A percentile compares a stretch with the other conserved stretches of the same genome.
These are phyloP conservation scores for Caenorhabditis briggsae DNA, from an alignment of 1,140 invertebrate genomes.

Conservation along the genomic window DNA sequence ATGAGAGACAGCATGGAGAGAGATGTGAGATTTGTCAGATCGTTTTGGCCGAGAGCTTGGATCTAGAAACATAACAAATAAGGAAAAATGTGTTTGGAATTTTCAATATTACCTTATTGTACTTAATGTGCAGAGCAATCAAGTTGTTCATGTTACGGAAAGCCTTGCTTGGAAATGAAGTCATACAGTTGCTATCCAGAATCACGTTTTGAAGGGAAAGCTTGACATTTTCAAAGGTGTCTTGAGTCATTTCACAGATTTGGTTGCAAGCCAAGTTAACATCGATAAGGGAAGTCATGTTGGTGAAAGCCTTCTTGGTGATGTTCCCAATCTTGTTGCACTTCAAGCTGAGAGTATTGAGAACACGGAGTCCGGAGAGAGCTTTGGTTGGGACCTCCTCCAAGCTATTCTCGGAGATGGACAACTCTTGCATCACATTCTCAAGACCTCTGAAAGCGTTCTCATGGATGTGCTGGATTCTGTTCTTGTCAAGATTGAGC, in stretches of 20 bases:
- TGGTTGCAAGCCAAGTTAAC: constrained; percentile 76
- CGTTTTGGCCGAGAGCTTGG: constrained; percentile 67
- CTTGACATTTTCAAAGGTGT: constrained; percentile 72
- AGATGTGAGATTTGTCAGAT: constrained; percentile 72
- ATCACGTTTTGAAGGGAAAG: constrained; percentile 74
- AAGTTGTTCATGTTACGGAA: constrained; percentile 72
- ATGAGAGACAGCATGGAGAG: constrained; percentile 73
- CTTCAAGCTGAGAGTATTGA: constrained; percentile 70
- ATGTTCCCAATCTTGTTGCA: constrained; percentile 75
- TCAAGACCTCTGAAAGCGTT: constrained; percentile 76
- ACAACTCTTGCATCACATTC: constrained; percentile 73
- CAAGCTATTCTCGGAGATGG: constrained; percentile 71
- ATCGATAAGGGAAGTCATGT: constrained; percentile 75
- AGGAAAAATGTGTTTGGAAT: neutral
- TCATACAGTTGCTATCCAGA: constrained; percentile 76
- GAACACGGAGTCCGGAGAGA: constrained; percentile 70
- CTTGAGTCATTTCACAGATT: constrained; percentile 72
- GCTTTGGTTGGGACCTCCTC: constrained; percentile 68
- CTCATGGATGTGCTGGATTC: constrained; percentile 72
- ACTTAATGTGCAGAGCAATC: constrained; percentile 76
- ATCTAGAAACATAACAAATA: constrained; percentile 67
- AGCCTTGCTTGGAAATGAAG: constrained; percentile 70
- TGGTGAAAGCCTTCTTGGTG: constrained; percentile 68
- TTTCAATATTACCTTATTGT: constrained; percentile 71
- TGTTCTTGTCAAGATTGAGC: constrained; percentile 77